Conservation (phyloP, 2,113 vertebrate species). For the Gobiocypris rarus region DNA sequence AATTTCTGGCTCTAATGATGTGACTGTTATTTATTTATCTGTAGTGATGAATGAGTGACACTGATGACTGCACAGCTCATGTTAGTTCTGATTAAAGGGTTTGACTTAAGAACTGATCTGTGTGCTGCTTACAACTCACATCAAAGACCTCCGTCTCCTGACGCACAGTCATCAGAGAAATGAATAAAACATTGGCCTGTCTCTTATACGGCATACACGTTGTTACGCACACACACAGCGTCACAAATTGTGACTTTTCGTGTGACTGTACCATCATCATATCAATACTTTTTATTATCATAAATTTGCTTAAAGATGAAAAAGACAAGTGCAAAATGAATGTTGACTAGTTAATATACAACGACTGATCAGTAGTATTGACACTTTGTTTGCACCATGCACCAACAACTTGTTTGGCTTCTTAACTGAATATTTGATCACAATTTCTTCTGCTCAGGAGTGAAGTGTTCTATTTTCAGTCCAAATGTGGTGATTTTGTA, state of each 20-base stretch:
- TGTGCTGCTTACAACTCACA: slow-evolving; percentile 29
- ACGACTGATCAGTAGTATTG: neutral
- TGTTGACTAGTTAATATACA: no score
- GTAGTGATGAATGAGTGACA: neutral
- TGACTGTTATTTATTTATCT: slow-evolving; percentile 26
- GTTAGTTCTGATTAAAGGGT: slow-evolving; percentile 9
- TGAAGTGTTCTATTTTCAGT: slow-evolving; percentile 2
- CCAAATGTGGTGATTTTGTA: neutral
- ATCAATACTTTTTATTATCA: no score
- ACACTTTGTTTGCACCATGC: neutral
- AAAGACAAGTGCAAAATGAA: no score
- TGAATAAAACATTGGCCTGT: slow-evolving; percentile 22
- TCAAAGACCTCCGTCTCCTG: slow-evolving; percentile 33
- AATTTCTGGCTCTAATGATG: neutral
- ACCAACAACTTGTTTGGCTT: neutral
- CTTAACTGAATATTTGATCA: slow-evolving; percentile 10
- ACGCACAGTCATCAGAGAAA: slow-evolving; percentile 12
- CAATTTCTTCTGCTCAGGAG: neutral
- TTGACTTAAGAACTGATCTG: slow-evolving; percentile 21
- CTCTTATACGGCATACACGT: neutral
- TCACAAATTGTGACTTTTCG: neutral
- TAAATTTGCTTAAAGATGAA: no score
- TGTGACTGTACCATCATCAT: neutral
- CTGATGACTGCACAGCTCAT: slow-evolving; percentile 25
- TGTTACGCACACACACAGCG: neutral